A percentile compares a stretch with the other conserved stretches of the same genome.
Evolutionary conservation across 2,888 invertebrate species (phyloP).

Genomic region (Ophion obscuratus): DNA sequence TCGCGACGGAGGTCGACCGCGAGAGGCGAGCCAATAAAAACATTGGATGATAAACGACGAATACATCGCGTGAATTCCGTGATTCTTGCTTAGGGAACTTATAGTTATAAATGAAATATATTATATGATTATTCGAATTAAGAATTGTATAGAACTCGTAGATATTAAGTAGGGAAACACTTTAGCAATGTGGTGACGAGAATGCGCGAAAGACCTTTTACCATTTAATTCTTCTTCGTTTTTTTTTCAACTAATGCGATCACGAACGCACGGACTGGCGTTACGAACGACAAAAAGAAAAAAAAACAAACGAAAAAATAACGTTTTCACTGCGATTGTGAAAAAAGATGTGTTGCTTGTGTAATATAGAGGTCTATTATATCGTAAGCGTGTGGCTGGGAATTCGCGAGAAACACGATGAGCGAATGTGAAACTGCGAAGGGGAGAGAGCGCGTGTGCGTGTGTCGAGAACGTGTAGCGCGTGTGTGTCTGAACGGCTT

Average conservation of each 20-base stretch:
- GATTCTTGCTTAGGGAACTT: conserved; percentile 8
- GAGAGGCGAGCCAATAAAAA: conserved; percentile 1
- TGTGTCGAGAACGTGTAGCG: conserved; percentile 45
- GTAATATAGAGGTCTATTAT: conserved; percentile 81
- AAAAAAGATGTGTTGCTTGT: conserved; percentile 72
- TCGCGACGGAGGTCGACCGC: background rate
- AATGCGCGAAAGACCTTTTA: conserved; percentile 55
- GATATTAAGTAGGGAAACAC: conserved; percentile 65
- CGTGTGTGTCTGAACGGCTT: conserved; percentile 35
- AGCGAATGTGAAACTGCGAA: conserved; percentile 26
- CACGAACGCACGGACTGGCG: conserved; percentile 34
- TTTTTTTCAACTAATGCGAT: conserved; percentile 44
- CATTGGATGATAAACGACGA: background rate
- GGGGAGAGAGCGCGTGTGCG: conserved; percentile 10
- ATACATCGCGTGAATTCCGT: background rate
- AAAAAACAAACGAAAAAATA: background rate
- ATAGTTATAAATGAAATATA: conserved; percentile 63
- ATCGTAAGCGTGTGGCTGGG: conserved; percentile 71
- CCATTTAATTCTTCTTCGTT: conserved; percentile 29
- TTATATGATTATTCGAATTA: conserved; percentile 58
- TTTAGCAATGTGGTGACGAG: conserved; percentile 36
- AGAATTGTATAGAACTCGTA: conserved; percentile 65
- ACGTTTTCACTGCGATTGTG: conserved; percentile 42
- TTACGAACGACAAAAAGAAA: conserved; percentile 7
- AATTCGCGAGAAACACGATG: background rate